Percentiles rank a stretch among this genome's conserved stretches.
Conservation (phyloP, 1,140 invertebrate genomes). For the Trichonephila inaurata region DNA sequence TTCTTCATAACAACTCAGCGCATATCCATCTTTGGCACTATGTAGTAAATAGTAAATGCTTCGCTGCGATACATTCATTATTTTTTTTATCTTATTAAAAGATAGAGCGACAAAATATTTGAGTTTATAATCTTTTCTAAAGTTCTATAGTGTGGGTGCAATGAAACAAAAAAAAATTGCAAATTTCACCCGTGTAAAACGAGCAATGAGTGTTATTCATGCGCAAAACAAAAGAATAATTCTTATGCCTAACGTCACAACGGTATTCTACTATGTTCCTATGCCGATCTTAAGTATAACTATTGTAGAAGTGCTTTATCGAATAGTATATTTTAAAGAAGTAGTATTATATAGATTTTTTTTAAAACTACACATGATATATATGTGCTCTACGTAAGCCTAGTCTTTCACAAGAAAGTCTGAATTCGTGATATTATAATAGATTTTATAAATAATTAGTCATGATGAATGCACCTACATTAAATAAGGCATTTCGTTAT, state of each 20-base stretch:
- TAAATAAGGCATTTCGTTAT: background rate
- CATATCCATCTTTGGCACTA: constrained; percentile 15
- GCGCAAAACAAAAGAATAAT: background rate
- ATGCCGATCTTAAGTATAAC: constrained; percentile 7
- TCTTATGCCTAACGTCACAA: background rate
- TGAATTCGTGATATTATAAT: background rate
- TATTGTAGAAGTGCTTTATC: constrained; percentile 12
- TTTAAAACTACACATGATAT: background rate
- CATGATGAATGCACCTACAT: background rate
- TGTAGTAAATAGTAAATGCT: constrained; percentile 8
- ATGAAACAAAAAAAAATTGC: background rate
- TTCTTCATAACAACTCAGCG: background rate
- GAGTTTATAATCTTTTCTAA: background rate
- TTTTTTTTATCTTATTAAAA: constrained; percentile 15
- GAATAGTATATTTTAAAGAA: background rate
- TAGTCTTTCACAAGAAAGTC: background rate
- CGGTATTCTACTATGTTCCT: background rate
- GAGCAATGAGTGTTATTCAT: background rate
- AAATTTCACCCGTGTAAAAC: background rate
- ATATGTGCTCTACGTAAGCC: background rate
- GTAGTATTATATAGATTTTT: background rate
- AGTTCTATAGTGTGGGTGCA: background rate
- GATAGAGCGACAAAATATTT: constrained; percentile 7
- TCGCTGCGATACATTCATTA: background rate
- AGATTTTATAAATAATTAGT: background rate